Evolutionary conservation across 1,140 invertebrate species (phyloP).

Genomic region (Zeugodacus cucurbitae): DNA sequence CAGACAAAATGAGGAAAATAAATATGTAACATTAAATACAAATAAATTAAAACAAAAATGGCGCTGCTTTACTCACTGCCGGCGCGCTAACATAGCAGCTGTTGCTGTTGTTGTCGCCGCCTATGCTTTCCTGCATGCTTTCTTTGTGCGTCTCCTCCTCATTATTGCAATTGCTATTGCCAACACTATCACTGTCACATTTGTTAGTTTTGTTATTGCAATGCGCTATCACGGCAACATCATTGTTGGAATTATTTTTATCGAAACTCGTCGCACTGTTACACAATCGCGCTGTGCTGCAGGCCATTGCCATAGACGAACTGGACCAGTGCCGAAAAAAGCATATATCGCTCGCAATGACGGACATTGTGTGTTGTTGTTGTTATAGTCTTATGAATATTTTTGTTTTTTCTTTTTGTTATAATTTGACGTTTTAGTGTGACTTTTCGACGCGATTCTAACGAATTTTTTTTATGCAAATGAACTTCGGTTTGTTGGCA

Average conservation of each 20-base stretch:
- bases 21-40: neutral
- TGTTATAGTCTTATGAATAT: neutral
- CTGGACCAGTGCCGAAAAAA: conserved; percentile 9
- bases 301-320: conserved; percentile 27
- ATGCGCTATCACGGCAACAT: neutral
- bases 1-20: neutral
- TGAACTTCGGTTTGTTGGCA: neutral
- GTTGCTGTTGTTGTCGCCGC: neutral
- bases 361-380: neutral
- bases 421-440: neutral
- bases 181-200: neutral
- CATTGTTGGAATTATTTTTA: neutral
- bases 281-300: conserved; percentile 31
- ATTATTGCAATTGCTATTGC: neutral
- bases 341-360: neutral
- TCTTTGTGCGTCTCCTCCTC: neutral
- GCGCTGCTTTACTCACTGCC: neutral
- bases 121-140: neutral
- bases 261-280: neutral
- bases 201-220: neutral
- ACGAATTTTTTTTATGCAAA: conserved; percentile 19
- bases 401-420: neutral
- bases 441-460: neutral
- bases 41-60: neutral
- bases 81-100: neutral